Conservation (phyloP, 2,888 invertebrate species). For the Tetragnatha montana region DNA sequence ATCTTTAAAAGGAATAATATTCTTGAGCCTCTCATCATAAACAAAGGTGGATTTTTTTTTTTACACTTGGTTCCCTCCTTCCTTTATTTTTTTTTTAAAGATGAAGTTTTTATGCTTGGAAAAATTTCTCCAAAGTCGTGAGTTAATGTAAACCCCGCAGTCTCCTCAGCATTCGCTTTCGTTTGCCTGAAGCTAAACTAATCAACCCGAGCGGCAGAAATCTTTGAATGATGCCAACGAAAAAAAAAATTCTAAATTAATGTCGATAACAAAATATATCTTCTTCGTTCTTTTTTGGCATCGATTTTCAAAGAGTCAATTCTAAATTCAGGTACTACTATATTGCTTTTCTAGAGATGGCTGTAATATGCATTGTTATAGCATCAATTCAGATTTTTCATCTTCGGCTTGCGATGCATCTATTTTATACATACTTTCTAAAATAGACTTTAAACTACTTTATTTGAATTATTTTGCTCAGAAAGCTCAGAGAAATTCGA, state of each 20-base stretch:
- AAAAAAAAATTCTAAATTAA: constrained; percentile 42
- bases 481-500: too few species aligned
- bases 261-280: constrained; percentile 22
- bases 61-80: not conserved
- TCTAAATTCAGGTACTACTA: not conserved
- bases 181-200: constrained; percentile 43
- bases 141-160: constrained; percentile 18
- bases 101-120: not conserved
- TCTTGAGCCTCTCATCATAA: not conserved
- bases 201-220: constrained; percentile 35
- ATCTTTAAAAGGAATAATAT: not conserved
- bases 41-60: constrained; percentile 4
- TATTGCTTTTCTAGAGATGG: not conserved
- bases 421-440: too few species aligned
- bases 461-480: too few species aligned
- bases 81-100: constrained; percentile 4
- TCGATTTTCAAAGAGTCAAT: not conserved
- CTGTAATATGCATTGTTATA: not conserved
- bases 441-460: too few species aligned
- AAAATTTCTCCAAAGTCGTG: constrained; percentile 22
- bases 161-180: constrained; percentile 11
- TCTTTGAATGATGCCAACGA: not conserved
- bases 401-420: too few species aligned
- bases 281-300: not conserved
- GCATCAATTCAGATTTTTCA: too few species aligned